phyloP scores from a whole-genome alignment of 2,113 vertebrate species.

The Corvus hawaiiensis region DNA sequence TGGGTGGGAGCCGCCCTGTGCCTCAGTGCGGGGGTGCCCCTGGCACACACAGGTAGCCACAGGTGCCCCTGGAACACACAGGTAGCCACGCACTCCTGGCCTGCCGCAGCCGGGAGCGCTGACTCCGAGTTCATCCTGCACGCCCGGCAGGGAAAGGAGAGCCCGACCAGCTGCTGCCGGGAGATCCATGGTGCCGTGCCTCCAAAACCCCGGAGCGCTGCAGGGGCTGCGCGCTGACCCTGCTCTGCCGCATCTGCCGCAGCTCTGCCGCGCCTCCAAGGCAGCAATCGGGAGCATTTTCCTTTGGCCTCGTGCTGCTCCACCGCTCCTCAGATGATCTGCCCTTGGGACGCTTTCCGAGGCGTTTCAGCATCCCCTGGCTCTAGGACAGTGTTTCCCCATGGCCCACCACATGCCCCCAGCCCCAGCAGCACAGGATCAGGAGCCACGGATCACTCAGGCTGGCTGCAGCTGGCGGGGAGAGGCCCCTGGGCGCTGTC shows the following conservation, averaged over 20 bases:
- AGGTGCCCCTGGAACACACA: too few relatives aligned
- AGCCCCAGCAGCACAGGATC: neutral
- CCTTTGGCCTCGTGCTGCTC: neutral
- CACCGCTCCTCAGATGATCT: accelerated
- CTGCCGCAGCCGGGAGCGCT: neutral
- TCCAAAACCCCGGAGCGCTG: too few relatives aligned
- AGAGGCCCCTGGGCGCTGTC: neutral
- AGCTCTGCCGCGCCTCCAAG: too few relatives aligned
- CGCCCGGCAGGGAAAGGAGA: too few relatives aligned
- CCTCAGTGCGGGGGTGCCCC: too few relatives aligned
- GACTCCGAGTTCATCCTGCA: too few relatives aligned
- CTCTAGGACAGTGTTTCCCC: neutral
- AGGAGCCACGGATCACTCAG: neutral
- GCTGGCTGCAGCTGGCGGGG: accelerated
- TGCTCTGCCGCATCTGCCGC: too few relatives aligned
- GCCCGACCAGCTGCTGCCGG: too few relatives aligned
- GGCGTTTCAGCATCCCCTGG: neutral
- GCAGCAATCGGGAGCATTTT: neutral
- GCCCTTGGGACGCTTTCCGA: neutral
- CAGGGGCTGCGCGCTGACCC: too few relatives aligned
- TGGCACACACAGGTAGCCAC: too few relatives aligned
- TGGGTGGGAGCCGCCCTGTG: neutral
- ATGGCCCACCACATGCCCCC: neutral
- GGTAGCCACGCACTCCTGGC: too few relatives aligned
- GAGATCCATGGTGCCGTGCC: too few relatives aligned